Conservation (phyloP, 1,140 invertebrate species). For the Zaprionus kolodkinae region DNA sequence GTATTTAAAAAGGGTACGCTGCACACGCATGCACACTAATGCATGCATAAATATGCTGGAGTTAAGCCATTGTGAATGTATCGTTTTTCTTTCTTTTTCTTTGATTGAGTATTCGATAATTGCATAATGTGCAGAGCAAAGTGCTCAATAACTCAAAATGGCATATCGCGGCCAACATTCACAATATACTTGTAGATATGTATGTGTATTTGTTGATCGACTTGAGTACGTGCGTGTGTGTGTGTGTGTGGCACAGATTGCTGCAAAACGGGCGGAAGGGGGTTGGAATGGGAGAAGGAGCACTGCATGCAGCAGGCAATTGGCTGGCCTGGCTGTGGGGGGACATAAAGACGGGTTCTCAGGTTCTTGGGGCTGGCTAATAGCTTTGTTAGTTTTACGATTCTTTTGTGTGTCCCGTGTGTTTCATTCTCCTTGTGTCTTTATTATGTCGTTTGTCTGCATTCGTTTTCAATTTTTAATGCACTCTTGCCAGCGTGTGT, state of each 20-base stretch:
- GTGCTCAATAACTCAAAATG: neutral
- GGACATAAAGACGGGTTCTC: constrained; percentile 27
- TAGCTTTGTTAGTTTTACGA: constrained; percentile 72
- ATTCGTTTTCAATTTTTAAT: constrained; percentile 39
- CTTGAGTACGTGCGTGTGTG: constrained; percentile 18
- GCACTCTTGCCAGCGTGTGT: constrained; percentile 2
- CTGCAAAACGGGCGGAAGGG: neutral
- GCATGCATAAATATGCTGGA: neutral
- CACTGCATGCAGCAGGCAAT: neutral
- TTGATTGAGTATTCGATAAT: constrained; percentile 7
- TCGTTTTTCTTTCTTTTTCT: neutral
- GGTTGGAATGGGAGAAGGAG: neutral
- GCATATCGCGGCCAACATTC: constrained; percentile 19
- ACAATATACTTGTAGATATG: neutral
- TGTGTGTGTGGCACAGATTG: constrained; percentile 37
- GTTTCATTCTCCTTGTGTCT: constrained; percentile 27
- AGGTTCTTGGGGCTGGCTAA: constrained; percentile 51
- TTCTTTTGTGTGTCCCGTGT: constrained; percentile 23
- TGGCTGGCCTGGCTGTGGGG: neutral
- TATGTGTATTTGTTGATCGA: neutral
- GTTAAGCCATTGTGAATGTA: neutral
- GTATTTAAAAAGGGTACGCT: neutral
- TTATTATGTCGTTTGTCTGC: constrained; percentile 44
- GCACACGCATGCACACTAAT: neutral
- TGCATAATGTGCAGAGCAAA: constrained; percentile 1